phyloP scores from a whole-genome alignment of 2,113 vertebrate genomes.

The Passer domesticus region DNA sequence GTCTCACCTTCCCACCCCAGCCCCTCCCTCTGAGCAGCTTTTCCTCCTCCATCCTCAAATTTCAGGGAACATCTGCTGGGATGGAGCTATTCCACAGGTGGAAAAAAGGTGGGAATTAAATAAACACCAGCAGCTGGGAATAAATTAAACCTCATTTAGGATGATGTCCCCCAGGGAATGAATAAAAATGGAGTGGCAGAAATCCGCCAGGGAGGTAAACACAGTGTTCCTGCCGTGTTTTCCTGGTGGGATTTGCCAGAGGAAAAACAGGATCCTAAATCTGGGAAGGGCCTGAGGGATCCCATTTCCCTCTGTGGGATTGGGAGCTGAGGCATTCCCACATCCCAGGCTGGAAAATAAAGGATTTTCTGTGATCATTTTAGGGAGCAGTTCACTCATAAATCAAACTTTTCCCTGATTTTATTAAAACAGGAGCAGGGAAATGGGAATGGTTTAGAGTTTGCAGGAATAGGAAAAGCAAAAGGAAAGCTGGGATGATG shows the following conservation, averaged over 20 bases:
- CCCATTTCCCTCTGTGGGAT: not conserved
- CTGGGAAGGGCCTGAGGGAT: not conserved
- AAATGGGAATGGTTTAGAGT: not conserved
- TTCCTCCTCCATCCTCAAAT: not conserved
- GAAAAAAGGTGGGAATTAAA: not conserved
- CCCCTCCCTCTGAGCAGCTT: not conserved
- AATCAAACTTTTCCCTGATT: not conserved
- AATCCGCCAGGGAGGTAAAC: not conserved
- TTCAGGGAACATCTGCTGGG: conserved; percentile 37
- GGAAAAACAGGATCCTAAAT: not conserved
- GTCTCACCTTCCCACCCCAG: not conserved
- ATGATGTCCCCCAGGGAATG: not conserved
- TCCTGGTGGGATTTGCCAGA: not conserved
- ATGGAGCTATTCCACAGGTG: not conserved
- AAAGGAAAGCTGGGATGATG: not conserved
- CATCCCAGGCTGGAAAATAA: too few relatives aligned
- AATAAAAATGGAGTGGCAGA: not conserved
- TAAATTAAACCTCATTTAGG: not conserved
- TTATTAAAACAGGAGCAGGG: not conserved
- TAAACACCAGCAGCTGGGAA: not conserved
- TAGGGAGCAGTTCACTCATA: not conserved
- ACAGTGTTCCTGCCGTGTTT: not conserved
- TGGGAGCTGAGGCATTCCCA: not conserved
- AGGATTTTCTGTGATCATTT: not conserved
- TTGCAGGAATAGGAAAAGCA: too few relatives aligned